Evolutionary conservation across 1,140 invertebrate genomes (phyloP), one percentile per base, ranked within the genome.

Genomic region (Tetraneura akinire): DNA sequence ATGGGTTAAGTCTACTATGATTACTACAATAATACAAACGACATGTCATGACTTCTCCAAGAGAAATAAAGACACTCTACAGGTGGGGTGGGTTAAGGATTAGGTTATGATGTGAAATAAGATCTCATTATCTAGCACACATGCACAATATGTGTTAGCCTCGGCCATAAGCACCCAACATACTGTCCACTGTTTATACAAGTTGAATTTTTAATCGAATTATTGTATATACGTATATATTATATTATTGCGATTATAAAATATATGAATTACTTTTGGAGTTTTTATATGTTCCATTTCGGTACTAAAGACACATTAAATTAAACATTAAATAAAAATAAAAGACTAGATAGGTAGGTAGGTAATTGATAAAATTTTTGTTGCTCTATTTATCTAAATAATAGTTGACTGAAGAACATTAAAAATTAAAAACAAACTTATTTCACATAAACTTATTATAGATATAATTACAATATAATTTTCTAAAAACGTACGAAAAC

Each of bases 261-360:
- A 45, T 11, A 23, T 45, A 11, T 62, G 62, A 78, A 60, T 78
- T 78, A 78, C 74, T 78, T 78, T 78, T 78, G 74, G 74, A 78
- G 74, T 78, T 78, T 78, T 78, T 32, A 78, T 78, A 29, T 78
- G 74, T 78, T 78, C 74, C 74, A 78, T 78, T 78, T 60, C 55
- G 13, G 4, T 47, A 57, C 18, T 47, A 1, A 78, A 78, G 14
- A 21, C 74, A 29, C 74, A 78, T 60, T 14, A 55, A 57, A 37
- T 37, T 37, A 37, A 37, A n/a, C 8, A 37, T 37, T 4, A 8
- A 4, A 37, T 55, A 76, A 60, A 76, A 45, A 23, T 14, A 23
- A 47, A 3, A 23, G 64, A 68, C 64, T 68, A 68, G 64, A 68
- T 47, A 10, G 13, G 13, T 47, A 47, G 13, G 45, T 47, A 10